Evolutionary conservation across 2,113 vertebrate species (phyloP), one percentile per base, ranked within the genome.

Genomic region (Haemorhous mexicanus): DNA sequence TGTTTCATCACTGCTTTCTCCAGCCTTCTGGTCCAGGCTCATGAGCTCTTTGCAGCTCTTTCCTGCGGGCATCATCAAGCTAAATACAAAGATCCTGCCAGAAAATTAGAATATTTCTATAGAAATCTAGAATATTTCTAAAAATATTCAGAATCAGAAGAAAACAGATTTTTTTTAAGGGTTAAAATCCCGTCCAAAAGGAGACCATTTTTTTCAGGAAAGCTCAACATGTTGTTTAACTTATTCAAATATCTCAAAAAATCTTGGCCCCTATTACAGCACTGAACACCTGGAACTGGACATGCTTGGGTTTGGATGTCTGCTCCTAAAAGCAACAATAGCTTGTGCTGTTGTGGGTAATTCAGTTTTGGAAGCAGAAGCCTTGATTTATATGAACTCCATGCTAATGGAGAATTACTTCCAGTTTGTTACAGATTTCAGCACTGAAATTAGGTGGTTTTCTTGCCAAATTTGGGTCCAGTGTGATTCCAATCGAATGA

Each of bases 351-450:
- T 72, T 92, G 37, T 27, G 68, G n/a, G 56, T 70, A 92, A 92
- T 96, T 93, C 92, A 79, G 26, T 75, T 90, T 84, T 95, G 76
- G 93, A 94, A 88, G 88, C 79, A 90, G 86, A 86, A 92, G 59
- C 68, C 76, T 86, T 89, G 76, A 84, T 97, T 94, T 94, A 92
- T 89, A 77, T 73, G 80, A 92, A 89, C 90, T 90, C 43, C 32
- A 64, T 58, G 52, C 58, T 96, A 96, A 92, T 79, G 73, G 68
- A 87, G 88, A 93, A 95, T 94, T 94, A 84, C 73, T 93, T 96
- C 79, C 82, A 93, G 92, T 97, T 90, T 96, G 88, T 64, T 93
- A 81, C 73, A 89, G 88, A 93, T 95, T 89, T 96, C 86, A 95
- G 92, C 66, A 72, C 85, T 86, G 83, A 94, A 95, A 92, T 89